Base-by-base conservation (phyloP, 2,113 vertebrate genomes). In the Vidua chalybeata region DNA sequence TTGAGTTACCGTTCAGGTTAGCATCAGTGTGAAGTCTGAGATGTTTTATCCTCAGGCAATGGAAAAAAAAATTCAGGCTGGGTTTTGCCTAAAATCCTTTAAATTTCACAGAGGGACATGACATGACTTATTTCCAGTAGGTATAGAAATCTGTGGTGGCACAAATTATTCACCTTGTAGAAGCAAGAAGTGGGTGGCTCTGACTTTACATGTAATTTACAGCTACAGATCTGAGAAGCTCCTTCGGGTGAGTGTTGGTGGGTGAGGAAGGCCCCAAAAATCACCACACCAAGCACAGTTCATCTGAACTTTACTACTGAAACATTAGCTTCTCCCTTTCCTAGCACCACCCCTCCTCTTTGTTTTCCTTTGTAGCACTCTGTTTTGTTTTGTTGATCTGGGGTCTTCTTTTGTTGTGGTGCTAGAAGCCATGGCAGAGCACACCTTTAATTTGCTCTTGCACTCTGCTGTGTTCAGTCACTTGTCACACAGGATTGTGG, bases 201-300 rank as follows among this genome's bases (percentile, higher is more conserved):
- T 62, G 33, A 62, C 14, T 71, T 46, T 31, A 21, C 28, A 8
- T 6, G 11, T 10, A 52, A 4, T 0, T 1, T 19, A 67, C 12
- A 75, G 8, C 15, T 74, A 28, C 18, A 52, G 13, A 48, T 9
- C 4, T 62, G 39, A 54, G 35, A 66, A 61, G 49, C 13, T 28
- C 6, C 12, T 71, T 28, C 67, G 23, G 0, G 7, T 0, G 7
- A 39, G 2, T 4, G 5, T 30, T 24, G 20, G 31, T 68, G 11
- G 30, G 6, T 11, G 9, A 45, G 13, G 18, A 83, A 76, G 2
- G 3, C 6, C 52, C 14, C 27, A 37, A 49, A 93, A 75, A 28
- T 51, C 30, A 74, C 6, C 19, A 13, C 5, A 69, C 12, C 4
- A 52, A 15, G 18, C 26, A 20, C 7, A 46, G n/a, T 46, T 39